Evolutionary conservation across 2,888 invertebrate genomes (phyloP).

Genomic region (Morpho deidamia): DNA sequence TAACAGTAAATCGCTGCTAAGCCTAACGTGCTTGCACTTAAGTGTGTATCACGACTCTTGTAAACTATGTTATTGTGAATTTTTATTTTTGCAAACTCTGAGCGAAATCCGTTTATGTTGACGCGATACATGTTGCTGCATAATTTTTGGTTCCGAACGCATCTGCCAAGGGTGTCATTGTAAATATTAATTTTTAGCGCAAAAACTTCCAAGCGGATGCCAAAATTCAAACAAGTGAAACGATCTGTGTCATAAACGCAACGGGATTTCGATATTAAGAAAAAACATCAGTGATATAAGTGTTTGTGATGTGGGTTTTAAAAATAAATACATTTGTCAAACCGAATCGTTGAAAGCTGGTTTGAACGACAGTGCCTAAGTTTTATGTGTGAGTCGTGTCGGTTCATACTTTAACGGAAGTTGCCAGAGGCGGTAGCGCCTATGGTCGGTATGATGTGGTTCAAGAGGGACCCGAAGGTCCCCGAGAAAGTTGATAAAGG

Average conservation of each 20-base stretch:
- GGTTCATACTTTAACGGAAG: neutral
- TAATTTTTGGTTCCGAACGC: neutral
- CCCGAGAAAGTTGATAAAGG: conserved; percentile 47
- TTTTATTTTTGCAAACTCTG: too few species aligned
- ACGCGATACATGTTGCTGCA: neutral
- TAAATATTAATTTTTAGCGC: conserved; percentile 13
- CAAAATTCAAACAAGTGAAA: conserved; percentile 10
- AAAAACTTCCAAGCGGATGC: conserved; percentile 4
- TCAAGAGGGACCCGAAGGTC: conserved; percentile 65
- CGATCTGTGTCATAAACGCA: neutral
- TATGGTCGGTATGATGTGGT: conserved; percentile 70
- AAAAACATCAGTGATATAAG: neutral
- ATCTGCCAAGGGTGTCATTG: conserved; percentile 16
- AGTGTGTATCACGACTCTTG: too few species aligned
- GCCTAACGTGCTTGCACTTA: neutral
- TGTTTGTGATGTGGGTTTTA: conserved; percentile 13
- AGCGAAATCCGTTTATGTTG: too few species aligned
- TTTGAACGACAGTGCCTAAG: neutral
- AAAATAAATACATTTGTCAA: conserved; percentile 6
- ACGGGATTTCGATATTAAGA: neutral
- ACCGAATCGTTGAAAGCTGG: conserved; percentile 1
- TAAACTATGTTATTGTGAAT: too few species aligned
- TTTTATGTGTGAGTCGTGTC: neutral
- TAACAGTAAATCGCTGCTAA: too few species aligned
- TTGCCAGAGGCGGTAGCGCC: conserved; percentile 12